Base-by-base conservation (phyloP, 2,113 vertebrate species). In the Hiodon tergisus region DNA sequence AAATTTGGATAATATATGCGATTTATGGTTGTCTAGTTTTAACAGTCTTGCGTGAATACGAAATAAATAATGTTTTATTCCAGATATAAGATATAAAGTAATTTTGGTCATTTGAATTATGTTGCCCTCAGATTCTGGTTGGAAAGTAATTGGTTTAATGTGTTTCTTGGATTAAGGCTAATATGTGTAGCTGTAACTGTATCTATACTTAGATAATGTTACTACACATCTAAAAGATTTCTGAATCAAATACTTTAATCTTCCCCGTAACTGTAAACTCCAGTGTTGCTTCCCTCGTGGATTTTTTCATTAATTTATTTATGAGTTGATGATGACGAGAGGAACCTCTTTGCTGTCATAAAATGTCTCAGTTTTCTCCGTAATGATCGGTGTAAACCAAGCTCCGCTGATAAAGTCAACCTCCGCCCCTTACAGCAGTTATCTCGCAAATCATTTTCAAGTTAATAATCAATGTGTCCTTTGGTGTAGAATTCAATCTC, bases 361-460 rank as follows among this genome's bases (percentile, higher is more conserved):
- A 72, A 72, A 72, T 62, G 58, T 72, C 71, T 67, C 53, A 52
- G 6, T 74, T 67, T 67, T 31, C 31, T 54, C 63, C 54, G 50
- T 65, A 73, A 65, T 65, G 60, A 54, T 63, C 60, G 2, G n/a
- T 65, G 14, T 65, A 71, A 55, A 59, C 17, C 70, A 71, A 66
- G 58, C 59, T 52, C 59, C 10, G 47, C 47, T 52, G 31, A 72
- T 72, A 16, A 72, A 72, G 6, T 47, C 7, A n/a, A 55, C 48
- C 47, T 62, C 47, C 62, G 59, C 61, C 61, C 6, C 11, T 66
- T 17, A 67, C 47, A 58, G 7, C 17, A 54, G 50, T 69, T 67
- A 74, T 54, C 58, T 74, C 11, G 2, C 72, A 75, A 72, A 72
- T 72, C 46, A 62, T 62, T 5, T 67, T 55, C 65, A 58, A 53